phyloP scores from a whole-genome alignment of 2,113 vertebrate species.

The Callaeas wilsoni region DNA sequence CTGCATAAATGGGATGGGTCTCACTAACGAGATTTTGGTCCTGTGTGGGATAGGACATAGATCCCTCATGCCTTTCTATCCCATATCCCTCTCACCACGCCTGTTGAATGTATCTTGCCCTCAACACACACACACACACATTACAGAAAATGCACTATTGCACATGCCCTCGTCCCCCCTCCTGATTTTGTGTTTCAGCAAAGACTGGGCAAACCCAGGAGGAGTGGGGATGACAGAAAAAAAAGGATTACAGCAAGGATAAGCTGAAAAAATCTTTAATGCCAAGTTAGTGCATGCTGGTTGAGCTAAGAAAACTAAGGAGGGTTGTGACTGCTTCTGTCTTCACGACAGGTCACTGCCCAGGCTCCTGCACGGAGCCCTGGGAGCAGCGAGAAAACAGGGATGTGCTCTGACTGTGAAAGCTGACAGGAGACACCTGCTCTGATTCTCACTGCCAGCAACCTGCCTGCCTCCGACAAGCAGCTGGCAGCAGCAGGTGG shows the following conservation, averaged over 20 bases:
- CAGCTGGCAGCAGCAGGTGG: not conserved
- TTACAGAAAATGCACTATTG: not conserved
- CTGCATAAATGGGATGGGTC: not conserved
- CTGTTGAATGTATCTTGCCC: not conserved
- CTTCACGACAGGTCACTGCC: not conserved
- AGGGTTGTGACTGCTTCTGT: not conserved
- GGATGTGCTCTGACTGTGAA: not conserved
- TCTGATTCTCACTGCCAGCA: not conserved
- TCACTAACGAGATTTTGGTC: not conserved
- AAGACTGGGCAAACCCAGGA: not conserved
- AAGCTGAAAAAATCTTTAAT: not conserved
- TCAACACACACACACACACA: accelerated
- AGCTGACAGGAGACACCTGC: not conserved
- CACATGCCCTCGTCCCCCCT: accelerated
- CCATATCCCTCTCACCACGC: not conserved
- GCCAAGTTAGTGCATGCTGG: not conserved
- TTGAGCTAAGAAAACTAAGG: not conserved
- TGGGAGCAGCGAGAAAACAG: not conserved
- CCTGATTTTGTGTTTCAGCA: not conserved
- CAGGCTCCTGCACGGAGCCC: not conserved
- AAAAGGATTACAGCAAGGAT: not conserved
- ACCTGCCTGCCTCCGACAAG: not conserved
- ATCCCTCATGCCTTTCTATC: not conserved
- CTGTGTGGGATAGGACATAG: not conserved
- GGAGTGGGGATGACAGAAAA: not conserved